Evolutionary conservation across 2,888 invertebrate genomes (phyloP).

Genomic region (Bedellia somnulentella): DNA sequence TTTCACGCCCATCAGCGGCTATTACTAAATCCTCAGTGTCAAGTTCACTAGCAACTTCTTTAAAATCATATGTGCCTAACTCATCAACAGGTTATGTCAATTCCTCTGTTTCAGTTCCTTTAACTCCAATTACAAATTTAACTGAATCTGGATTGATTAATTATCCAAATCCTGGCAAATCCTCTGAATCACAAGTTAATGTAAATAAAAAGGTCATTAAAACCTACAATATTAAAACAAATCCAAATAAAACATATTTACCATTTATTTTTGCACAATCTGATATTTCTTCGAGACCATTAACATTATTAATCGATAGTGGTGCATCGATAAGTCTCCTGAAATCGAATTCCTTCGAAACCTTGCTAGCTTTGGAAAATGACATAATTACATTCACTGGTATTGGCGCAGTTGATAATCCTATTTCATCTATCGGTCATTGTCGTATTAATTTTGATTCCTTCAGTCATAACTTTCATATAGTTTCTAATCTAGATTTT

Average conservation of each 20-base stretch:
- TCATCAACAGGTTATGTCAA: too few relatives aligned
- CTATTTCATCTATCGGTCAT: neutral
- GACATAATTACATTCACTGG: neutral
- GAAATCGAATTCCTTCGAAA: neutral
- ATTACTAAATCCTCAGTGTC: too few relatives aligned
- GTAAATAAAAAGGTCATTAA: too few relatives aligned
- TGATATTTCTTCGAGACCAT: neutral
- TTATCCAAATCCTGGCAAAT: neutral
- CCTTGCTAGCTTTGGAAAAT: neutral
- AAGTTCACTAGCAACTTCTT: too few relatives aligned
- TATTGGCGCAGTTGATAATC: neutral
- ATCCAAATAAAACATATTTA: neutral
- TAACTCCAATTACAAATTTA: too few relatives aligned
- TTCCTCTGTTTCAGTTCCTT: too few relatives aligned
- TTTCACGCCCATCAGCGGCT: too few relatives aligned
- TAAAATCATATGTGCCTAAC: too few relatives aligned
- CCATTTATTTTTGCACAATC: neutral
- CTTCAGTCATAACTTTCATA: neutral
- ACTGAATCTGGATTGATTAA: too few relatives aligned
- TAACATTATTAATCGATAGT: neutral
- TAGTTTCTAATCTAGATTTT: neutral
- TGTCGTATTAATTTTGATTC: neutral
- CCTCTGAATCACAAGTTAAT: too few relatives aligned
- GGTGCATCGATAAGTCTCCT: constrained; percentile 1
- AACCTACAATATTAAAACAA: neutral